Base-by-base conservation (phyloP, 2,113 vertebrate genomes). In the Elaphurus davidianus region DNA sequence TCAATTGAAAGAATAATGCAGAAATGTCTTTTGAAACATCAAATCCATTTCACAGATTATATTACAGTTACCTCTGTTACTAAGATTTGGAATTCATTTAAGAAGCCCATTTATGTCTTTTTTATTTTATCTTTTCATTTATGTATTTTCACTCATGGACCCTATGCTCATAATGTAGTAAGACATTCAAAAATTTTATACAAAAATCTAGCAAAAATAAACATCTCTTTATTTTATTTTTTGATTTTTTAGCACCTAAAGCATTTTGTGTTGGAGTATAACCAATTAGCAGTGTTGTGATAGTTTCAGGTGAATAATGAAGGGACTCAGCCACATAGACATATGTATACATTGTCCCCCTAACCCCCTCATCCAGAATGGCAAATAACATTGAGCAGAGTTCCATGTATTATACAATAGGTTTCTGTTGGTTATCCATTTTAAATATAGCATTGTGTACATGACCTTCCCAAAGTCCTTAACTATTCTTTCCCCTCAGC, bases 1-100 rank as follows among this genome's bases (percentile, higher is more conserved):
- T 96, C 76, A 89, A 6, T 13, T 90, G 74, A 78, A 96, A 85
- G 81, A 90, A 96, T 90, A 94, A 50, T 14, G 91, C 25, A 74
- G 27, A 95, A 86, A 86, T 57, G 1, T 78, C 21, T 79, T 95
- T 94, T 90, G 67, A 92, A 94, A 88, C 43, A 83, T 93, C 55
- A 91, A 83, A 93, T 64, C 50, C 14, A 33, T 89, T 87, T 95
- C 23, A 52, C 15, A 78, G 54, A 71, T 94, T 78, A 57, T 7
- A 8, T 52, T 94, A 43, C 54, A 33, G 3, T 62, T 96, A 28
- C 45, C 36, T 76, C 82, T 30, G 25, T 78, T 43, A 78, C 33
- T 5, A 83, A 78, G 15, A 71, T 83, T 86, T 93, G 33, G 50
- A 95, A 91, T 91, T 95, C 28, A 76, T 85, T 83, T 87, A 91